Evolutionary conservation across 2,113 vertebrate species (phyloP), one percentile per base, ranked within the genome.

Genomic region (Litocranius walleri): DNA sequence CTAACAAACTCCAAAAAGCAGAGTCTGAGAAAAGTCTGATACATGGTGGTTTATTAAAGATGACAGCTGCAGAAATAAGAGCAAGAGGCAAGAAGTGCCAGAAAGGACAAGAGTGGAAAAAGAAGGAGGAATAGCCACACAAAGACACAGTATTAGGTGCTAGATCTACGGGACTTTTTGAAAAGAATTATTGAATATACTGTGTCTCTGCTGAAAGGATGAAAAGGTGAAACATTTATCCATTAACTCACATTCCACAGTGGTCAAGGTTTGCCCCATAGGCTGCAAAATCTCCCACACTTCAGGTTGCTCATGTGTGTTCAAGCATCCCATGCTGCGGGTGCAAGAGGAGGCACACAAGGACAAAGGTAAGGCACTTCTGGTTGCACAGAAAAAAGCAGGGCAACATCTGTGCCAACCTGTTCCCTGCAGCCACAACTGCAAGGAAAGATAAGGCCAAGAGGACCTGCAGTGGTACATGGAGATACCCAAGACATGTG

Each of bases 1-100:
- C 52, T 96, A 88, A 93, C 40, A 81, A 91, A 8, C n/a, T 12
- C 48, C 19, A 78, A 96, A 74, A 82, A 97, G 48, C 54, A 59
- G 54, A 50, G 1, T 30, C 61, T 62, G 21, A 95, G 50, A 83
- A 29, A 92, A 88, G 64, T 57, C 40, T 91, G 40, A 36, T 52
- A 14, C 27, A 36, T 10, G 9, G 11, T 84, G 13, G 7, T 71
- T 92, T 94, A 62, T 43, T 52, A 64, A 91, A 87, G 54, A 57
- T 21, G 59, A 7, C 29, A 33, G 45, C 54, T 12, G 1, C 15
- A 67, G 3, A 48, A 85, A 17, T 10, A 67, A 40, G 30, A 23
- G 1, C 2, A 0, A 62, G 14, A 21, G 16, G 17, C 7, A 67
- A 45, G 19, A 59, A 54, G 7, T 7, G 0, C 17, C 33, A 84